phyloP scores from a whole-genome alignment of 2,888 invertebrate genomes.

The Leucania comma region DNA sequence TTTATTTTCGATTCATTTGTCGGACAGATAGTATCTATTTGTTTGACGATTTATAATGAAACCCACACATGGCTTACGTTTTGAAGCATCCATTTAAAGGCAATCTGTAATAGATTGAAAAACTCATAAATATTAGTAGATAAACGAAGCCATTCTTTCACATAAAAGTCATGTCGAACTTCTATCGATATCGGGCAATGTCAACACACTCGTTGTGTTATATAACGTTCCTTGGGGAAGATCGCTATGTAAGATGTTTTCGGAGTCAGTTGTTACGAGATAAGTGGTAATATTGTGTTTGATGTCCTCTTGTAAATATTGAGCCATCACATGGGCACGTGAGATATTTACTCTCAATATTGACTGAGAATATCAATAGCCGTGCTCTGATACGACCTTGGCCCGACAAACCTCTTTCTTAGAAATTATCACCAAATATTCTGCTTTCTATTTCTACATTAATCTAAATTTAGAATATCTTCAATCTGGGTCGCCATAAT shows the following conservation, averaged over 20 bases:
- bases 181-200: slow-evolving; percentile 79
- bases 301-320: slow-evolving; percentile 88
- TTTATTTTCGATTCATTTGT: slow-evolving; percentile 48
- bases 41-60: slow-evolving; percentile 69
- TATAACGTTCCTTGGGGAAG: slow-evolving; percentile 75
- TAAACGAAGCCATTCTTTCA: slow-evolving; percentile 77
- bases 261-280: slow-evolving; percentile 86
- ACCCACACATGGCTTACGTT: slow-evolving; percentile 70
- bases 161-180: slow-evolving; percentile 78
- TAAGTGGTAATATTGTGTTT: slow-evolving; percentile 90
- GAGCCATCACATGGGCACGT: slow-evolving; percentile 84
- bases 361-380: slow-evolving; percentile 87
- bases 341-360: slow-evolving; percentile 88
- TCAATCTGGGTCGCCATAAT: neutral
- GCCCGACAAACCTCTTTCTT: slow-evolving; percentile 73
- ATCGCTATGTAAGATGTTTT: slow-evolving; percentile 82
- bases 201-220: slow-evolving; percentile 77
- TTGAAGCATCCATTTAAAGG: slow-evolving; percentile 74
- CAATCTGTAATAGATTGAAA: slow-evolving; percentile 77
- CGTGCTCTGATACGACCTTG: slow-evolving; percentile 83
- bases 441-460: slow-evolving; percentile 50
- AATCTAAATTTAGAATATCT: slow-evolving; percentile 12
- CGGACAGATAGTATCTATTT: slow-evolving; percentile 58
- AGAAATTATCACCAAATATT: slow-evolving; percentile 66
- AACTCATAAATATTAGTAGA: slow-evolving; percentile 78